These are phyloP conservation scores for Bothrops jararaca DNA, from an alignment of 2,113 vertebrate species.

Conservation along the genomic window DNA sequence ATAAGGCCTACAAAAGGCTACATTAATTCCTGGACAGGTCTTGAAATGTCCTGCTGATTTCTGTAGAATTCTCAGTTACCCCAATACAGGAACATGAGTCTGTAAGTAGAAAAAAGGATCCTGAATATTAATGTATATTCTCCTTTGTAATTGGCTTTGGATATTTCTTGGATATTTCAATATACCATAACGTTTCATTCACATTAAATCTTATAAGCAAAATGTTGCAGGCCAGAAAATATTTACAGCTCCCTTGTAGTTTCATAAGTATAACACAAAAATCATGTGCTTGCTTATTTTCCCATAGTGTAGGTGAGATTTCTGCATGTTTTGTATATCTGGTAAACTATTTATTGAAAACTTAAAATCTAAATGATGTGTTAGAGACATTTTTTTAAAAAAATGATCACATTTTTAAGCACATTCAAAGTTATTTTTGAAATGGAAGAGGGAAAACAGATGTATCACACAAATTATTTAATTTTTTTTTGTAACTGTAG, in stretches of 20 bases:
- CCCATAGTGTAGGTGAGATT: too few relatives aligned
- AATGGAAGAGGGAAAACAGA: neutral
- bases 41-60: neutral
- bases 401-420: slow-evolving; percentile 11
- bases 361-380: neutral
- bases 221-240: neutral
- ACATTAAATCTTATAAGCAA: neutral
- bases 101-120: neutral
- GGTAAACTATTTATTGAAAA: neutral
- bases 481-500: neutral
- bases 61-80: neutral
- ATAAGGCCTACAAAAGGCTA: neutral
- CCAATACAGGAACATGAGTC: neutral
- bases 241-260: neutral
- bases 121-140: slow-evolving; percentile 13
- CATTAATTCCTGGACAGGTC: neutral
- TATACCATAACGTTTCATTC: neutral
- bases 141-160: slow-evolving; percentile 17
- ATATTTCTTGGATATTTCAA: neutral
- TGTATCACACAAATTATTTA: neutral
- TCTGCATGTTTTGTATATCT: neutral
- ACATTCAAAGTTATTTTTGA: neutral
- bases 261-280: neutral
- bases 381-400: neutral
- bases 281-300: slow-evolving; percentile 14